phyloP scores from a whole-genome alignment of 2,888 invertebrate genomes.

The Euclidia mi region DNA sequence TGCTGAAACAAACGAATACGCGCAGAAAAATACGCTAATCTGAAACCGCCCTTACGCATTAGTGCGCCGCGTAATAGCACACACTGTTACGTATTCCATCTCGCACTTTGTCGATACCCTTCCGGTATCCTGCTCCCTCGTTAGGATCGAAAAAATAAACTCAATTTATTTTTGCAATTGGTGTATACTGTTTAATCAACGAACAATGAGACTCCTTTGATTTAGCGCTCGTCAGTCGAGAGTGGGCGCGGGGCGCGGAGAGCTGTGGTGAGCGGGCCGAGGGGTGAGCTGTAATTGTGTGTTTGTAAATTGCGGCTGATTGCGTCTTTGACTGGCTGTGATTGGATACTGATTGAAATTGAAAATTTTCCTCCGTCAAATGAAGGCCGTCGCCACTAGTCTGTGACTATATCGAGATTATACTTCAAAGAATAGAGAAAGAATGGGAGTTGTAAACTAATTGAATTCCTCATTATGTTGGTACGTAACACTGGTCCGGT shows the following conservation, averaged over 20 bases:
- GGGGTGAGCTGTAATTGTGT: constrained; percentile 2
- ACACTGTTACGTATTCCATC: not conserved
- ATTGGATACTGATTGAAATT: constrained; percentile 17
- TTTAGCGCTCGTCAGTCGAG: not conserved
- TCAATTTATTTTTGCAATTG: constrained; percentile 9
- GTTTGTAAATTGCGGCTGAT: constrained; percentile 17
- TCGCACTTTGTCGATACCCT: not conserved
- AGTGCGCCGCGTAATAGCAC: not conserved
- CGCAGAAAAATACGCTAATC: no score
- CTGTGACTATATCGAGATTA: not conserved
- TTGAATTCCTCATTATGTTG: constrained; percentile 19
- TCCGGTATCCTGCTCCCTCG: not conserved
- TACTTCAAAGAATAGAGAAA: not conserved
- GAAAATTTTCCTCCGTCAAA: constrained; percentile 7
- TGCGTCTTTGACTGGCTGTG: constrained; percentile 20
- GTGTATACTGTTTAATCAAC: constrained; percentile 13
- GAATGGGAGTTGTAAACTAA: not conserved
- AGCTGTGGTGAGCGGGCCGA: not conserved
- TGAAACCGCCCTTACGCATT: no score
- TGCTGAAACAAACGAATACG: no score
- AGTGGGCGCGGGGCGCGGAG: no score
- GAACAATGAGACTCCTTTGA: constrained; percentile 13
- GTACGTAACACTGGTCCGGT: constrained; percentile 20
- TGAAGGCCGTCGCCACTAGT: not conserved
- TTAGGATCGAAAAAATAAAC: constrained; percentile 9